These are phyloP conservation scores for Zaprionus nigranus DNA, from an alignment of 1,140 invertebrate species.

Conservation along the genomic window DNA sequence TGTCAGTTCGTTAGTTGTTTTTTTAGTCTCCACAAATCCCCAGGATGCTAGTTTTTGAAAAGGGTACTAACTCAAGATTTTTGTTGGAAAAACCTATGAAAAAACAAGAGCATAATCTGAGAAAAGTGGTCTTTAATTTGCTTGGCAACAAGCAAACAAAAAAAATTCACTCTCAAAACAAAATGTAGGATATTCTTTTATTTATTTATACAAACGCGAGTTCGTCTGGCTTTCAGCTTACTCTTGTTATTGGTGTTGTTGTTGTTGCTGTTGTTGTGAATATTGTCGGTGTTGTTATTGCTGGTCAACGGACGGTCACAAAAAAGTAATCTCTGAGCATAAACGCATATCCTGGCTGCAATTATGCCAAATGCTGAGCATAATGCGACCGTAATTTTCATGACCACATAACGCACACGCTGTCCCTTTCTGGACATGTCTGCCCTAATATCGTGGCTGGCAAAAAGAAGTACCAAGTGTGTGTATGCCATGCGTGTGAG, in stretches of 20 bases:
- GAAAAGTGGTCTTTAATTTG: constrained; percentile 70
- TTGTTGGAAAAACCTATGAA: constrained; percentile 12
- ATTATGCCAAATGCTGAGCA: constrained; percentile 79
- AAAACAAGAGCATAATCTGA: background rate
- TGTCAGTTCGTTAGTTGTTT: background rate
- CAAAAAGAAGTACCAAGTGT: constrained; percentile 54
- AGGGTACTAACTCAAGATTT: constrained; percentile 22
- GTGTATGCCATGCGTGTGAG: constrained; percentile 21
- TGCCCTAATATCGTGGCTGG: constrained; percentile 28
- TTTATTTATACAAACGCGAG: constrained; percentile 74
- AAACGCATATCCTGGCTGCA: constrained; percentile 80
- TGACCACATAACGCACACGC: constrained; percentile 62
- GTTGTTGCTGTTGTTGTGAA: constrained; percentile 16
- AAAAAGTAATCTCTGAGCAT: constrained; percentile 82
- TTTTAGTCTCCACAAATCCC: background rate
- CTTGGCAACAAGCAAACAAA: constrained; percentile 21
- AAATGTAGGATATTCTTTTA: constrained; percentile 66
- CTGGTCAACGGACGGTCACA: constrained; percentile 73
- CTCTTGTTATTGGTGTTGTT: constrained; percentile 32
- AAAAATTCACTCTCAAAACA: constrained; percentile 27
- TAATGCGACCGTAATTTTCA: constrained; percentile 79
- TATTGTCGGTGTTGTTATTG: constrained; percentile 31
- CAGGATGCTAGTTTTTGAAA: constrained; percentile 18
- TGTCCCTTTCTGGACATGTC: constrained; percentile 50
- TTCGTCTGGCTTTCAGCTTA: constrained; percentile 69